These are phyloP conservation scores for Mythimna loreyi DNA, from an alignment of 2,888 invertebrate genomes.

Conservation along the genomic window DNA sequence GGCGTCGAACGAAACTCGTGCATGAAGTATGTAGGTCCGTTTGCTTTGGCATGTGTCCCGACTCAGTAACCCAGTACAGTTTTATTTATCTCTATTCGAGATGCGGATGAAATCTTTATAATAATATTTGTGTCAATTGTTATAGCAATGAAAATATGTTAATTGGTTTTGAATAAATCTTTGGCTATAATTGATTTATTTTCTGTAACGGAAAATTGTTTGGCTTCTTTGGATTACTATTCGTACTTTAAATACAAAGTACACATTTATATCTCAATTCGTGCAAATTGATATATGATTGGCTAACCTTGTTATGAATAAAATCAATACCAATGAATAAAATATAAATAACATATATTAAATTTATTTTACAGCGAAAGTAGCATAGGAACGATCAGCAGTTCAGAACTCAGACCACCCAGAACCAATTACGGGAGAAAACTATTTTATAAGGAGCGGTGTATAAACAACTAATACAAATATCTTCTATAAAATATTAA, in stretches of 20 bases:
- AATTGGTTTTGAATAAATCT: constrained; percentile 16
- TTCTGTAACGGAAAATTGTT: not conserved
- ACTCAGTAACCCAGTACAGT: constrained; percentile 57
- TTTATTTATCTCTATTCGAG: constrained; percentile 50
- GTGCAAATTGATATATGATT: not conserved
- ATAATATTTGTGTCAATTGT: constrained; percentile 30
- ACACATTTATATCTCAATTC: not conserved
- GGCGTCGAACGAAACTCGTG: constrained; percentile 56
- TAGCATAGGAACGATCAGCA: no score
- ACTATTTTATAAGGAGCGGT: no score
- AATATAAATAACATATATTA: not conserved
- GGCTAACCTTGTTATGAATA: not conserved
- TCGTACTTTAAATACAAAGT: not conserved
- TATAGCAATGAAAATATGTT: constrained; percentile 4
- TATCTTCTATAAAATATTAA: no score
- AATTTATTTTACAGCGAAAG: no score
- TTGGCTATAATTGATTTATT: not conserved
- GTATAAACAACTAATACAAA: no score
- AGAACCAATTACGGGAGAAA: no score
- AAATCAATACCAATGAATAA: constrained; percentile 7
- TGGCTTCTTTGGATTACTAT: no score
- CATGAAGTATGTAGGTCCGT: constrained; percentile 34
- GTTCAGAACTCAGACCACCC: no score
- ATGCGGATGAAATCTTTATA: constrained; percentile 32
- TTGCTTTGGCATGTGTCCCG: constrained; percentile 62